A percentile compares a stretch with the other conserved stretches of the same genome.
Conservation (phyloP, 2,888 invertebrate species). For the Pelosia muscerda region DNA sequence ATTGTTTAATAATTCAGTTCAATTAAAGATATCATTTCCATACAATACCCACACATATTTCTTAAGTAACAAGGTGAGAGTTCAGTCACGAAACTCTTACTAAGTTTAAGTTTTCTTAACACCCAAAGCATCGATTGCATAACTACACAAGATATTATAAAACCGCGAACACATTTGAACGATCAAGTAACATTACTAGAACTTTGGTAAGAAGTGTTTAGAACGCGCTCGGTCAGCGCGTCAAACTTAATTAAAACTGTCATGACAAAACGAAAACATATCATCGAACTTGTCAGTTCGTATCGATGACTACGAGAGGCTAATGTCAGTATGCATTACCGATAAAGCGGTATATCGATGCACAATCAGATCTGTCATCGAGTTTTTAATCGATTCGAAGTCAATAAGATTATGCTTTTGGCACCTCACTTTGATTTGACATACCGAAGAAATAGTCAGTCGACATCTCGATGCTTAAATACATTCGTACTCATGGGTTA, state of each 20-base stretch:
- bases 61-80: neutral
- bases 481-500: neutral
- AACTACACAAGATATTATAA: slow-evolving; percentile 1
- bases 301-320: slow-evolving; percentile 41
- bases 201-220: slow-evolving; percentile 45
- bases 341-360: slow-evolving; percentile 46
- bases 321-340: slow-evolving; percentile 50
- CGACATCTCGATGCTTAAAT: neutral
- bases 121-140: slow-evolving; percentile 4
- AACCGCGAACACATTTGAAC: slow-evolving; percentile 15
- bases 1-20: too few relatives aligned
- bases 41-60: neutral
- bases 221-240: slow-evolving; percentile 42
- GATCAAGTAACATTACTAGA: slow-evolving; percentile 29
- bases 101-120: too few relatives aligned
- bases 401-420: slow-evolving; percentile 46
- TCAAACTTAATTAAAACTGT: slow-evolving; percentile 49
- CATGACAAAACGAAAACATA: slow-evolving; percentile 53
- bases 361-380: slow-evolving; percentile 51
- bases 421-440: slow-evolving; percentile 37
- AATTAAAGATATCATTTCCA: too few relatives aligned
- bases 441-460: slow-evolving; percentile 7
- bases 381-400: slow-evolving; percentile 51
- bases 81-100: neutral
- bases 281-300: slow-evolving; percentile 52